Evolutionary conservation across 2,888 invertebrate species (phyloP), one percentile per base, ranked within the genome.

Genomic region (Endomychus coccineus): DNA sequence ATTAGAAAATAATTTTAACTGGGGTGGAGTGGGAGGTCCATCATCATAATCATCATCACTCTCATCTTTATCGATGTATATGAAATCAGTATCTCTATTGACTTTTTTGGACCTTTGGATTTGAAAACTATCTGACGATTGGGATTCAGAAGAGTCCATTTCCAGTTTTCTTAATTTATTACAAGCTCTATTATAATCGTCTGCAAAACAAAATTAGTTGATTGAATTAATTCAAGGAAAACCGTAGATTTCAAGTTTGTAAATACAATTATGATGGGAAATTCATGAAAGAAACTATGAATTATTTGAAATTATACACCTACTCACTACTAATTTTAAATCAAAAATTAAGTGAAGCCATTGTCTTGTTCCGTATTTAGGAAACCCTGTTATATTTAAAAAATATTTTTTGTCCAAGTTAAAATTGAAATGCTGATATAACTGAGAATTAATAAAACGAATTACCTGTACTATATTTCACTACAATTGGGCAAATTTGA

Each of bases 401-500:
- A n/a, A n/a, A n/a, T n/a, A n/a, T n/a, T n/a, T n/a, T n/a, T n/a
- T n/a, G n/a, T n/a, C n/a, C n/a, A n/a, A n/a, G n/a, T n/a, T n/a
- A n/a, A n/a, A n/a, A n/a, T n/a, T n/a, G n/a, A 15, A 14, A 14
- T 27, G 10, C n/a, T 3, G 15, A 27, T 14, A 14, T n/a, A 27
- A 14, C 4, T 3, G 16, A 5, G 16, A 14, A n/a, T 3, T 3
- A 14, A 28, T 16, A 16, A 13, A 16, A n/a, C 12, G 10, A 7
- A 9, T 2, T 29, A 29, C 29, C 17, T 11, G 17, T 17, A 3
- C 12, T 6, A 29, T 29, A 17, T 17, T 29, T 29, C 9, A 29
- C 15, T 3, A 9, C 12, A 13, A 29, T n/a, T 2, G 29, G 17
- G 17, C 29, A 17, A 13, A 9, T 11, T 2, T 13, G 4, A 6